Percentiles rank a stretch among this genome's conserved stretches.
Conservation (phyloP, 2,113 vertebrate species). For the Rhea americana region DNA sequence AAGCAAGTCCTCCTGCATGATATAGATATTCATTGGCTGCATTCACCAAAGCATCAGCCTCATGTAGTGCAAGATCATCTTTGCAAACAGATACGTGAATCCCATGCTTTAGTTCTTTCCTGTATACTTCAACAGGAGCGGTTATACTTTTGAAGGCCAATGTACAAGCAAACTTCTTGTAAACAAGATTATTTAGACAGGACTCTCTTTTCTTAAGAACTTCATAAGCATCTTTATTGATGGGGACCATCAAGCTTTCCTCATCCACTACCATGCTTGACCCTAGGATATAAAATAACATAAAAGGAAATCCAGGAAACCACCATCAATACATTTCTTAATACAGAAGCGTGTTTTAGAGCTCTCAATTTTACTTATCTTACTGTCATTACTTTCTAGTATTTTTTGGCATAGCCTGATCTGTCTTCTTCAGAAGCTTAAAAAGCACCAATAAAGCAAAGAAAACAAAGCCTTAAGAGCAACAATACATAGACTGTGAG, state of each 20-base stretch:
- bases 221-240: conserved; percentile 45
- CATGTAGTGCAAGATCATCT: conserved; percentile 82
- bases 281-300: conserved; percentile 55
- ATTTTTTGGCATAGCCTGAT: not conserved
- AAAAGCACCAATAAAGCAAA: not conserved
- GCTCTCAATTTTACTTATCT: not conserved
- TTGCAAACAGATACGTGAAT: conserved; percentile 83
- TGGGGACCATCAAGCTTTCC: not conserved
- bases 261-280: not conserved
- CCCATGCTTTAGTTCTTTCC: not conserved
- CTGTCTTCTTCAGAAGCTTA: not conserved
- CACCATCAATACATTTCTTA: not conserved
- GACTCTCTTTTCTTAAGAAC: conserved; percentile 64
- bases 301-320: not conserved
- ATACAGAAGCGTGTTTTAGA: not conserved
- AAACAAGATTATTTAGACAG: conserved; percentile 56
- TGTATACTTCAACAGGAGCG: conserved; percentile 60
- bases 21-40: conserved; percentile 80
- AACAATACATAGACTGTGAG: not conserved
- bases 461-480: not conserved
- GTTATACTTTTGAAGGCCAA: conserved; percentile 33
- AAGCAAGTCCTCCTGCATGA: conserved; percentile 81
- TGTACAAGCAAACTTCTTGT: conserved; percentile 77
- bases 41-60: conserved; percentile 84
- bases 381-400: not conserved